Base-by-base conservation (phyloP, 2,113 vertebrate genomes). In the Ramphastos sulfuratus region DNA sequence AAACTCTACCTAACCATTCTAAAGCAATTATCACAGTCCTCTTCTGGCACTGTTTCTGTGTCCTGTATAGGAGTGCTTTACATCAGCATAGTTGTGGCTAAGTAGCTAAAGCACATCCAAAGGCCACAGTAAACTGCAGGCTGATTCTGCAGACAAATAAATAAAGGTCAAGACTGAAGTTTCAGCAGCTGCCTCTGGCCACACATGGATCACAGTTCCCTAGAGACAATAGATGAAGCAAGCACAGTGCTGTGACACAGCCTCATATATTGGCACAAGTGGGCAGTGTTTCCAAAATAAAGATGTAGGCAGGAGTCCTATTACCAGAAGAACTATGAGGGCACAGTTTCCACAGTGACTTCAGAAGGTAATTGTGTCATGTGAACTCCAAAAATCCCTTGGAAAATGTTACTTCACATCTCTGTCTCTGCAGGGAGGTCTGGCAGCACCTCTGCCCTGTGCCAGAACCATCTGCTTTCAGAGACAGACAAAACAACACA, bases 391-490 rank as follows among this genome's bases (percentile, higher is more conserved):
- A 72, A 79, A 89, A 64, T 72, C 70, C n/a, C 63, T 92, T 76
- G 89, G 86, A 94, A 94, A 92, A 90, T 86, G 80, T 96, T 84
- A 39, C 85, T 93, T 84, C 83, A 90, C 35, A 75, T 78, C 80
- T 73, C 44, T 88, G 5, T 31, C 90, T 46, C 83, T 55, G 31
- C 54, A 61, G 65, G 28, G 82, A 31, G 15, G 20, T 54, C 65
- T 88, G 83, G 76, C 84, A 87, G 15, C 31, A 59, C 21, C 9
- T 70, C 81, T 73, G 89, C 39, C 35, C 30, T 66, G 50, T 1
- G 15, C 74, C 73, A 85, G 56, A 73, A 30, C 31, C 31, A 5
- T 35, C 37, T 82, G 46, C n/a, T 69, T 81, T 67, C 76, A 88
- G 52, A 82, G 56, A 28, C 56, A 67, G 39, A 83, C 85, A 81